phyloP scores from a whole-genome alignment of 2,113 vertebrate genomes.

The Xenopus tropicalis region DNA sequence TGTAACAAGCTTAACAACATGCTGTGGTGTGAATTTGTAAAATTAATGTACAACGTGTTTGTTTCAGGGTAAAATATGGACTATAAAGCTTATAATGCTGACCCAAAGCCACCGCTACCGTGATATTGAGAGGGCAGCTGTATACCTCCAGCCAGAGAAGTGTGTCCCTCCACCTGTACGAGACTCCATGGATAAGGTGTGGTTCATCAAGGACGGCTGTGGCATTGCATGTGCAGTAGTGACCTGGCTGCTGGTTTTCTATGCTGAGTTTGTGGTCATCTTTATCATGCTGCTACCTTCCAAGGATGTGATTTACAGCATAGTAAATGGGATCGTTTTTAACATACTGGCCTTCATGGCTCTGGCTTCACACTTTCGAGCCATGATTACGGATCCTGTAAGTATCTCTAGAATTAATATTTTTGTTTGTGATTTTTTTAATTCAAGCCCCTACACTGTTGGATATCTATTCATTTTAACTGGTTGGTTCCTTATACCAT shows the following conservation, averaged over 20 bases:
- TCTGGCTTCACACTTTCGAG: conserved; percentile 87
- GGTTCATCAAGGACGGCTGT: conserved; percentile 96
- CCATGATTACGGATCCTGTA: conserved; percentile 98
- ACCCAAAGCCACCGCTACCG: conserved; percentile 80
- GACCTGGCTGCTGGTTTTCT: conserved; percentile 95
- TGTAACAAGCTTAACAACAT: too few species aligned
- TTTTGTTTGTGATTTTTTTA: background rate
- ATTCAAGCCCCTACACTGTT: too few species aligned
- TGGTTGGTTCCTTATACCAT: too few species aligned
- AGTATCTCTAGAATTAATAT: conserved; percentile 60
- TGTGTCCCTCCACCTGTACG: conserved; percentile 79
- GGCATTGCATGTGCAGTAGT: conserved; percentile 90
- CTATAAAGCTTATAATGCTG: conserved; percentile 79
- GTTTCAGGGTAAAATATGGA: conserved; percentile 78
- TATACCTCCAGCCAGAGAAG: conserved; percentile 90
- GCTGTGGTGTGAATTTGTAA: too few species aligned
- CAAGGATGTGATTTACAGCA: conserved; percentile 80
- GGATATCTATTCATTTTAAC: too few species aligned
- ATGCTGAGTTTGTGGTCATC: conserved; percentile 94
- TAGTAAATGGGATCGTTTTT: conserved; percentile 88
- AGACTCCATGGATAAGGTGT: conserved; percentile 74
- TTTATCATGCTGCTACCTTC: conserved; percentile 93
- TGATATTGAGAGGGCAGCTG: conserved; percentile 92
- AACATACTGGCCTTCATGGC: conserved; percentile 89
- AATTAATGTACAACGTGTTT: conserved; percentile 9